A percentile compares a stretch with the other conserved stretches of the same genome.
These are phyloP conservation scores for Mus spretus DNA, from an alignment of 2,797 vertebrate species.

Conservation along the genomic window DNA sequence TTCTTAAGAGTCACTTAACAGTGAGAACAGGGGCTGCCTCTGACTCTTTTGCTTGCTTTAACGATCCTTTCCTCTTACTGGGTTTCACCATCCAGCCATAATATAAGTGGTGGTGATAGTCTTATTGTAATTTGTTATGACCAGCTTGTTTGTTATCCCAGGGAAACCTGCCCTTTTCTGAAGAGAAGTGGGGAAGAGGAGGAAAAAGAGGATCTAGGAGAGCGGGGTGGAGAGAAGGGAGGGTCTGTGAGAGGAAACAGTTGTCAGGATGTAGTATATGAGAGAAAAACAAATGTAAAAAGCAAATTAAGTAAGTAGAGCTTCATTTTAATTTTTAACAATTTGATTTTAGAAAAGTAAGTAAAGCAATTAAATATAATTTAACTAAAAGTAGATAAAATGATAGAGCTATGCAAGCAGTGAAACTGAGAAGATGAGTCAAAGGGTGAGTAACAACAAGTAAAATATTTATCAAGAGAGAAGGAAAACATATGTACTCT, in stretches of 20 bases:
- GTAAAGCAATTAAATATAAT: neutral
- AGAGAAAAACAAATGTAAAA: neutral
- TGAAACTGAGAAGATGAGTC: neutral
- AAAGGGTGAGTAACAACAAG: too few relatives aligned
- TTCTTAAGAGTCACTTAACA: neutral
- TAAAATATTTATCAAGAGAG: neutral
- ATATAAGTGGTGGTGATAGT: neutral
- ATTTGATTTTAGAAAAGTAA: neutral
- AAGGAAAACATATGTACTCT: neutral
- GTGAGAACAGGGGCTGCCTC: neutral
- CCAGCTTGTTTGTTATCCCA: neutral
- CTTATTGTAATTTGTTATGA: neutral
- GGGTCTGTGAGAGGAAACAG: neutral
- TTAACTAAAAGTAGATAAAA: neutral
- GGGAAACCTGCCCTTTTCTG: neutral
- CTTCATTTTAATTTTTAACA: neutral
- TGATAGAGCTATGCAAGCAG: neutral
- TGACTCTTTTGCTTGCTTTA: neutral
- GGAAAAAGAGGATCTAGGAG: neutral
- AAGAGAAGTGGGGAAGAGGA: neutral
- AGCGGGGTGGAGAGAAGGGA: neutral
- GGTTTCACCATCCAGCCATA: neutral
- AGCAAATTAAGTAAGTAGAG: neutral
- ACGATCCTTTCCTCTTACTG: neutral
- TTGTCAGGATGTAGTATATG: neutral